Base-by-base conservation (phyloP, 2,797 vertebrate species). In the Cossypha niveicapilla region DNA sequence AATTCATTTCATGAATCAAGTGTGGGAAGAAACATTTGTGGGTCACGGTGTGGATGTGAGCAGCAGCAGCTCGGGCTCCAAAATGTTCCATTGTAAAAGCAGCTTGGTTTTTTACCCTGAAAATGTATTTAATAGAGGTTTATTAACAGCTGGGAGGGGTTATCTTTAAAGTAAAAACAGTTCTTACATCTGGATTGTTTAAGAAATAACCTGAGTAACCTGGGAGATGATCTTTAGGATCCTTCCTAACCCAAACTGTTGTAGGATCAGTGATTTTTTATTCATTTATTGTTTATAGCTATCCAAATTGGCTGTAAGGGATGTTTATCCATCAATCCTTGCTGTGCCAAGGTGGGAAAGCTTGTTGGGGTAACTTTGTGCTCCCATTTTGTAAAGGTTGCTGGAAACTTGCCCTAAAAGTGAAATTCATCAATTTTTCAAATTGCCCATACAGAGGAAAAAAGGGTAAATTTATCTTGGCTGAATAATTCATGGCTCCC, bases 401-500 rank as follows among this genome's bases (percentile, higher is more conserved):
- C 83, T 92, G 80, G 24, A 63, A 94, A 68, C 53, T 94, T 84
- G 56, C 74, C 77, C 82, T 85, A 14, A 62, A 86, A 91, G 65
- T 78, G 87, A 66, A 78, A 78, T 30, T 51, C n/a, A 66, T 96
- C 66, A 3, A 32, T 93, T 89, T 92, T 94, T 93, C 22, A 75
- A 89, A 47, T 30, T 61, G n/a, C 60, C 84, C 51, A 24, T 48
- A 15, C 34, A 62, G 81, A 10, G 30, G 28, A 21, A 8, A 35
- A 88, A 94, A 53, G 34, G 27, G 42, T 44, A 70, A 81, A 66
- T 94, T 92, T 94, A 39, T 70, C 24, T 74, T 85, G 86, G 67
- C 65, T 96, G 87, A 96, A 96, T 95, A 94, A 94, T 93, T 91
- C 53, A 88, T 87, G 7, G 2, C 53, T 89, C 61, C 57, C 58